These are phyloP conservation scores for Cyanoramphus novaezelandiae DNA, from an alignment of 2,113 vertebrate genomes.

Conservation along the genomic window DNA sequence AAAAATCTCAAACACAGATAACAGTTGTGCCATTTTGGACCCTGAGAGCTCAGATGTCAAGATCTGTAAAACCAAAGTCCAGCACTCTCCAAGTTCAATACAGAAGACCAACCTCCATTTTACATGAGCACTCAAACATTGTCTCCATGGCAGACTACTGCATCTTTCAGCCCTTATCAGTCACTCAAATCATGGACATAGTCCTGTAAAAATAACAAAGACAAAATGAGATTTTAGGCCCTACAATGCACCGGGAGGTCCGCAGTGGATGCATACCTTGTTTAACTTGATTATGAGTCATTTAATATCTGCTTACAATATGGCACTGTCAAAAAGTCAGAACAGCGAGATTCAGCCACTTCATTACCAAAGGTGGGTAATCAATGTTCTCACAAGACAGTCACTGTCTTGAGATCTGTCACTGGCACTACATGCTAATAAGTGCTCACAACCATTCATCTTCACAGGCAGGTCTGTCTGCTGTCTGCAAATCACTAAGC, in stretches of 20 bases:
- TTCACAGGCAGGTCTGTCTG: not conserved
- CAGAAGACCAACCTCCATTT: not conserved
- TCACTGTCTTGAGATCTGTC: not conserved
- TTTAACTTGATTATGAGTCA: not conserved
- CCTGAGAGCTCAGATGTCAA: not conserved
- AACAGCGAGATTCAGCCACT: not conserved
- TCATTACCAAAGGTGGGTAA: not conserved
- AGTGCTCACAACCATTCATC: not conserved
- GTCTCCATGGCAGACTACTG: not conserved
- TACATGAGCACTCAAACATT: not conserved
- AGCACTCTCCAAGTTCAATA: not conserved
- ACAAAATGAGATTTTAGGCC: not conserved
- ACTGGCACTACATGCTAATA: not conserved
- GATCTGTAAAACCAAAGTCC: not conserved
- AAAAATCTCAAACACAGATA: not conserved
- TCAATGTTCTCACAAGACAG: not conserved
- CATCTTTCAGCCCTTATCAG: not conserved
- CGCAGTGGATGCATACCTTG: not conserved
- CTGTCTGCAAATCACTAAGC: not conserved
- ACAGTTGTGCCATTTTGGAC: not conserved
- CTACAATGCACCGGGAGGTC: rapidly evolving
- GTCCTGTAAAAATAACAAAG: not conserved
- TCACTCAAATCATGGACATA: rapidly evolving
- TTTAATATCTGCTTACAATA: not conserved
- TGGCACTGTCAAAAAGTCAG: not conserved